A percentile compares a stretch with the other conserved stretches of the same genome.
phyloP scores from a whole-genome alignment of 2,888 invertebrate species.

The Tolmerus cingulatus region DNA sequence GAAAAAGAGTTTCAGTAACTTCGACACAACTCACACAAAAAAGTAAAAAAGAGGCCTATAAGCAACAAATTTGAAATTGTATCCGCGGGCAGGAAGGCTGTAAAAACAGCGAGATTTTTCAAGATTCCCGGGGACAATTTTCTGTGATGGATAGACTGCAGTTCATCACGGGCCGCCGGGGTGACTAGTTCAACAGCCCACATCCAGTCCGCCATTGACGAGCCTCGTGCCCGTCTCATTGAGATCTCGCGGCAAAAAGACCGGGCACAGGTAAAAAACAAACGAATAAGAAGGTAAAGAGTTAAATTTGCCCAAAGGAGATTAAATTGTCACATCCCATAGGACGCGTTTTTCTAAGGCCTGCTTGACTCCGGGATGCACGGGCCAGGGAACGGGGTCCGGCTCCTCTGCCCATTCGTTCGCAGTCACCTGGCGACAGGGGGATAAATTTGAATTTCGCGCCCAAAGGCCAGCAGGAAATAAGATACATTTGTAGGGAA shows the following conservation, averaged over 20 bases:
- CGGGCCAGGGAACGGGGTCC: background rate
- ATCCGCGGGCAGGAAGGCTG: background rate
- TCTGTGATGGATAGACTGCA: background rate
- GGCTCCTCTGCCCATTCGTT: background rate
- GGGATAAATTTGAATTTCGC: background rate
- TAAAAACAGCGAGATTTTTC: background rate
- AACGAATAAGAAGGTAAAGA: background rate
- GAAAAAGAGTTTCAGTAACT: background rate
- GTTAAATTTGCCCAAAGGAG: background rate
- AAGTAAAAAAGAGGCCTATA: background rate
- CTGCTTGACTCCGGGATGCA: background rate
- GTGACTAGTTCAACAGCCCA: background rate
- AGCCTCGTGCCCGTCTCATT: background rate
- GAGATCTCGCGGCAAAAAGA: background rate
- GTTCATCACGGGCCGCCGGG: background rate
- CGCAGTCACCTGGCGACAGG: background rate
- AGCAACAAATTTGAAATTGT: background rate
- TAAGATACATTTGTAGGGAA: background rate
- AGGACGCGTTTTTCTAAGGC: background rate
- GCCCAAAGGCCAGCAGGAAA: background rate
- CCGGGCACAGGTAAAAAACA: background rate
- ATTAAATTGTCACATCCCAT: background rate
- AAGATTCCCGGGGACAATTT: background rate
- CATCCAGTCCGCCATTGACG: background rate
- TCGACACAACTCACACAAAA: background rate